phyloP scores from a whole-genome alignment of 2,888 invertebrate species.

The Saturnia japonica region DNA sequence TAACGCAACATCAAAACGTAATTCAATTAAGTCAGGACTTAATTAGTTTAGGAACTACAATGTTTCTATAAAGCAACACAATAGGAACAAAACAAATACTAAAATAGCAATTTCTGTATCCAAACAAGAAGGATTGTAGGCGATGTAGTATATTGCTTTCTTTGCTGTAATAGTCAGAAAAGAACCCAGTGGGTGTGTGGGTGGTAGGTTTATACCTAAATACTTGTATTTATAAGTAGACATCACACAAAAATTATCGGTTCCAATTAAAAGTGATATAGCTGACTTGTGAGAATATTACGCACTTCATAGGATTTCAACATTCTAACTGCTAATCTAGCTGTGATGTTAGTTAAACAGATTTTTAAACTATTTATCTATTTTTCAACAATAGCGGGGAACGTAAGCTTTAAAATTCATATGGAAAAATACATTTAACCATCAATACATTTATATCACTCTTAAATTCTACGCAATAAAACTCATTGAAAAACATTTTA shows the following conservation, averaged over 20 bases:
- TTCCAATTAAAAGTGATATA: background rate
- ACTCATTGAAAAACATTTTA: no score
- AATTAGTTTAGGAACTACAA: no score
- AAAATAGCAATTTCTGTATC: background rate
- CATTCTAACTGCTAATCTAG: no score
- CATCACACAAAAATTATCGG: background rate
- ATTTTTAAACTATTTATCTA: no score
- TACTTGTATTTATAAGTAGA: background rate
- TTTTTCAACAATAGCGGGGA: no score
- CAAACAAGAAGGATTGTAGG: background rate
- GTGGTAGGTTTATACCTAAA: background rate
- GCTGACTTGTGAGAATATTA: no score
- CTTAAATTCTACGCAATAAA: background rate
- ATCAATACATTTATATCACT: background rate
- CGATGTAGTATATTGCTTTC: background rate
- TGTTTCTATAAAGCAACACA: background rate
- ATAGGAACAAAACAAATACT: background rate
- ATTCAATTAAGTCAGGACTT: slow-evolving; percentile 15
- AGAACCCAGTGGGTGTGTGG: no score
- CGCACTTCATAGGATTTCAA: no score
- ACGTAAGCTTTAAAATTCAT: background rate
- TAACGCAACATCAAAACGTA: slow-evolving; percentile 17
- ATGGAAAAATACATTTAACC: background rate
- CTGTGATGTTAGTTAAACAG: no score
- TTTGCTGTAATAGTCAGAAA: background rate